Conservation (phyloP, 1,140 invertebrate species). For the Ips nitidus region DNA sequence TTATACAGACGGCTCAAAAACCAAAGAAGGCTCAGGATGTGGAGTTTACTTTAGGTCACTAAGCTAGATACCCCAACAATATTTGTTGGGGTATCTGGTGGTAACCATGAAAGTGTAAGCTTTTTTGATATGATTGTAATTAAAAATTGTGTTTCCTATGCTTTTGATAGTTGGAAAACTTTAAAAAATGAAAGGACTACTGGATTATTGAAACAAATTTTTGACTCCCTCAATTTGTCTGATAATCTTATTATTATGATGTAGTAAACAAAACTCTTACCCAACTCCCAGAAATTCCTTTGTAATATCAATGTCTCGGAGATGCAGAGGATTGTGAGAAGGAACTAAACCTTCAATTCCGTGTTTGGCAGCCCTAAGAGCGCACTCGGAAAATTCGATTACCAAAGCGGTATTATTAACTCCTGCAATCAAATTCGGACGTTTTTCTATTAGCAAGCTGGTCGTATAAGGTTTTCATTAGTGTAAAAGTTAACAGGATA, state of each 20-base stretch:
- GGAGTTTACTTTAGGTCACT: too few relatives aligned
- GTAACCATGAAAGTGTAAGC: too few relatives aligned
- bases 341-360: conserved; percentile 12
- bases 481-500: too few relatives aligned
- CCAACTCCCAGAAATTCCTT: not conserved
- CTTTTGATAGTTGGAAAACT: not conserved
- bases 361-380: not conserved
- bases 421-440: not conserved
- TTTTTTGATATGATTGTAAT: not conserved
- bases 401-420: conserved; percentile 9
- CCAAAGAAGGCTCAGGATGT: too few relatives aligned
- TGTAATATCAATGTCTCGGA: not conserved
- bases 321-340: conserved; percentile 7
- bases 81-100: too few relatives aligned
- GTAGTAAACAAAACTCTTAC: not conserved
- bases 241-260: too few relatives aligned
- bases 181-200: too few relatives aligned
- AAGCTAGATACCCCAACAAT: too few relatives aligned
- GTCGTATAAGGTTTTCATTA: too few relatives aligned
- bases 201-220: too few relatives aligned
- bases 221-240: too few relatives aligned
- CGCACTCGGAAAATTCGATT: conserved; percentile 4
- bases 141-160: not conserved
- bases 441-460: not conserved
- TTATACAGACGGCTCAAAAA: too few relatives aligned